Base-by-base conservation (phyloP, 2,797 vertebrate genomes). In the Melanotaenia nigrans region DNA sequence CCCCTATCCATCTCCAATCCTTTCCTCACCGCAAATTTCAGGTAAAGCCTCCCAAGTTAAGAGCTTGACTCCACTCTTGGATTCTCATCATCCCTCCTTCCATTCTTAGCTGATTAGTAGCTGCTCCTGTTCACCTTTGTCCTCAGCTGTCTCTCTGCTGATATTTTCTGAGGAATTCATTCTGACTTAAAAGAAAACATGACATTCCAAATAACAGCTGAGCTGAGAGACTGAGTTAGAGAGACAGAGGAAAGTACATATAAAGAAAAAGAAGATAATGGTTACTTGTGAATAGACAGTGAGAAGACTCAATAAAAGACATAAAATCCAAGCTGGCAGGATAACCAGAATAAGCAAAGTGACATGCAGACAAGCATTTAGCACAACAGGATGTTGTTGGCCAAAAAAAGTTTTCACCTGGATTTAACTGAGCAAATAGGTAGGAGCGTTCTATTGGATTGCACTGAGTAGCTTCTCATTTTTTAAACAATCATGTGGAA, bases 21-120 rank as follows among this genome's bases (percentile, higher is more conserved):
- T 72, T 63, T 61, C 32, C 51, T 79, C 70, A 24, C 54, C 51
- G 36, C 47, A 80, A 73, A 74, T 81, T 72, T 80, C 68, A 83
- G 77, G 78, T 79, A 68, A 85, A 85, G 84, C 75, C 82, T 81
- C 47, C 40, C 28, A 65, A 80, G 58, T 78, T 77, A 75, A 66
- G 75, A 74, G 53, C 36, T 76, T 58, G 56, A 49, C 62, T 74
- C 32, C 3, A 1, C 53, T 71, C 24, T 59, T 24, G 28, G 73
- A 71, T 69, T 61, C 59, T 53, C 38, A 24, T 79, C 64, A 58
- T 65, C 28, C 42, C 67, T 30, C n/a, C 40, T 40, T 82, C n/a
- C 71, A 40, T 36, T 73, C 58, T 49, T 30, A 11, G 14, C 30
- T 84, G 85, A 91, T 89, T 69, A 83, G 78, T 68, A 78, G 75